Base-by-base conservation (phyloP, 2,113 vertebrate species). In the Channa argus region DNA sequence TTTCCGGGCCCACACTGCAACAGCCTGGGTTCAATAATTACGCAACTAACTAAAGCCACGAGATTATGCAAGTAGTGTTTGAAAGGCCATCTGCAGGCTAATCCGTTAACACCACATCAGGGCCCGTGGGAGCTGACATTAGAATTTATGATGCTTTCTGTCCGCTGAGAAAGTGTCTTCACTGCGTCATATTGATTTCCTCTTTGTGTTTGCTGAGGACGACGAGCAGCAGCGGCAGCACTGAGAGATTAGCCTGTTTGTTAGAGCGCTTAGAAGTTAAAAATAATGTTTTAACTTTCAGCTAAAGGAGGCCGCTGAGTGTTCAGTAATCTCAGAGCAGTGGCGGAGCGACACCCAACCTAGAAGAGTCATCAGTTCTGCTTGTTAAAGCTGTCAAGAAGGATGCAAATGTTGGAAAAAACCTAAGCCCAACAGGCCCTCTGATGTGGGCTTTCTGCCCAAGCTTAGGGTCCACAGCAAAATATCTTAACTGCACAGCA, bases 11-110 rank as follows among this genome's bases (percentile, higher is more conserved):
- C 62, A 33, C 52, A 58, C 34, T 47, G 62, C 56, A 78, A 24
- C 71, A 43, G 76, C 71, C 44, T 9, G 38, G 44, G 74, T 71
- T 91, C 74, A 50, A 91, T 92, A 84, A 87, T 91, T 79, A 86
- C 73, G 79, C 82, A 89, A 91, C 68, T 37, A 24, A 24, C 60
- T 76, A 86, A 86, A 63, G 77, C 66, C 52, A 73, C 14, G 0
- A 49, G 60, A 79, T 91, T 85, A 92, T 72, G 86, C 86, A 90
- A 90, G 83, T 71, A 24, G 85, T 47, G 56, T 69, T 78, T 71
- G 75, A 80, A 76, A 89, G 87, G 85, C 82, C 84, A 68, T 71
- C 41, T 38, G 50, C 50, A 58, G 84, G 82, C 75, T 91, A 82
- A 89, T 88, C 83, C 84, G 70, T 63, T 82, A 85, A 63, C 65